Base-by-base conservation (phyloP, 2,113 vertebrate species). In the Synchiropus splendidus region DNA sequence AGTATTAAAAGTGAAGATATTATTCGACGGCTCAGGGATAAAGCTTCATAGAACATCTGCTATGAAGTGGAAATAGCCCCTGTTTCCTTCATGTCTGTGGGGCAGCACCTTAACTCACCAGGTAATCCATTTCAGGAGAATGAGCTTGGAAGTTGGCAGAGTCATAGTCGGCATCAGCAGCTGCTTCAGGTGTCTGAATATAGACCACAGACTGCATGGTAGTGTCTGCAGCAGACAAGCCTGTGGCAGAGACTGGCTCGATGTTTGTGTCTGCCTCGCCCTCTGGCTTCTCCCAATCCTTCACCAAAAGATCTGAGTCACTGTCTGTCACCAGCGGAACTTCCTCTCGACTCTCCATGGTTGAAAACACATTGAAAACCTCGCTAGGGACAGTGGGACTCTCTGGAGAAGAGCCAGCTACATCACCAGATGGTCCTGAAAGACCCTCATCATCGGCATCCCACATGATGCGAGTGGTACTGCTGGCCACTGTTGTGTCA, bases 101-200 rank as follows among this genome's bases (percentile, higher is more conserved):
- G 42, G 41, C 1, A 1, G 9, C n/a, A 27, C 51, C 51, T 54
- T 18, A 50, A 84, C 87, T 90, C 81, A 95, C 92, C 89, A 71
- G 76, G 38, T 86, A 74, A 62, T 85, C 80, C 67, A 86, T 82
- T 32, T 78, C 14, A 2, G 58, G 79, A 34, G 79, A 84, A 66
- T 96, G 89, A 31, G 87, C 88, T 54, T 93, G 92, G 72, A 87
- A 89, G 71, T 89, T 84, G 44, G 57, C 38, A 30, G 48, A 46
- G 17, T 64, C 69, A 39, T 50, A 21, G 40, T 33, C 1, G 0
- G 83, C 61, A 43, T 80, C 82, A 42, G 72, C 48, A 55, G 82
- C 70, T 6, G 81, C 82, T 57, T 84, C 78, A 16, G 61, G 66
- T 8, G 65, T 41, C 11, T 53, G 60, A 14, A 56, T 58, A 6